Conservation (phyloP, 2,888 invertebrate genomes). For the Hirudinaria manillensis region DNA sequence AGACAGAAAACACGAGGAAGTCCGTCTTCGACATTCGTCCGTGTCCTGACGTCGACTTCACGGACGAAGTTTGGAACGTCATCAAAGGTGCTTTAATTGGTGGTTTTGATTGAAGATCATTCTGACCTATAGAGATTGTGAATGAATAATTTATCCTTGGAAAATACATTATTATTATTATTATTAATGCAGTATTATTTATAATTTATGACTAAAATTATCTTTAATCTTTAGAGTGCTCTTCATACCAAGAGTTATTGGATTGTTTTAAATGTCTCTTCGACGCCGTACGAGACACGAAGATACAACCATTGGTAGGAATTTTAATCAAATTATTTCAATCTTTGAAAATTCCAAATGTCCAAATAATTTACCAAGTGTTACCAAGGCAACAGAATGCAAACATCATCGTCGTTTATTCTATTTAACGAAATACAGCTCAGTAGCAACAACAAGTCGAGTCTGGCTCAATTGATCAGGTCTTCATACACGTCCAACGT, state of each 20-base stretch:
- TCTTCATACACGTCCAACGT: conserved; percentile 43
- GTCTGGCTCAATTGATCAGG: conserved; percentile 45
- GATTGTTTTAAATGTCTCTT: conserved; percentile 24
- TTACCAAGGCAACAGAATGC: too few species aligned
- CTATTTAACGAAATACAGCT: not conserved
- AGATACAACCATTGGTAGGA: conserved; percentile 26
- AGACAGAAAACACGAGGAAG: not conserved
- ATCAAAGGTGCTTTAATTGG: not conserved
- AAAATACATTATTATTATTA: not conserved
- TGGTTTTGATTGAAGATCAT: not conserved
- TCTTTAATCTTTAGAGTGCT: conserved; percentile 9
- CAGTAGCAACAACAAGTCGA: conserved; percentile 45
- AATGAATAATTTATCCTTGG: not conserved
- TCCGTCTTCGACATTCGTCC: not conserved
- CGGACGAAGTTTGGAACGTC: conserved; percentile 7
- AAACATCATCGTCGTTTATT: not conserved
- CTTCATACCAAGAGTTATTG: conserved; percentile 19
- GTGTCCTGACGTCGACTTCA: not conserved
- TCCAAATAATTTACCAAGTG: not conserved
- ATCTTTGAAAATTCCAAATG: not conserved
- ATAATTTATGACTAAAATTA: too few species aligned
- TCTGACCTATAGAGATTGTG: not conserved
- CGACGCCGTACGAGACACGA: not conserved
- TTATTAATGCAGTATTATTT: too few species aligned
- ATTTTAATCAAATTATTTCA: not conserved